Evolutionary conservation across 2,797 vertebrate species (phyloP), one percentile per base, ranked within the genome.

Genomic region (Chelmon rostratus): DNA sequence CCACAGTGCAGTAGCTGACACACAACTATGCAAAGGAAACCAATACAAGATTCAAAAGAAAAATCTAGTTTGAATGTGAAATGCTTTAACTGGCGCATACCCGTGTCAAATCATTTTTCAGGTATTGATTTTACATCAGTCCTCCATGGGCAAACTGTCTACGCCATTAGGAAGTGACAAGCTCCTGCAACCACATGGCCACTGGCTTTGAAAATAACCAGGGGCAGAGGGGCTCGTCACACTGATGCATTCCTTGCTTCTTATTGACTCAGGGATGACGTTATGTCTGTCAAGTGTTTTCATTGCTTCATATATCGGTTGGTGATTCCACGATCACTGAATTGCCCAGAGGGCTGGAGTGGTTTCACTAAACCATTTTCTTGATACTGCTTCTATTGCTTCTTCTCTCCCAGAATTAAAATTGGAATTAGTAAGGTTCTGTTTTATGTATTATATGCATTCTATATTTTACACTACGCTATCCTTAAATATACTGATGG

Each of bases 51-150:
- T n/a, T n/a, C n/a, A n/a, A n/a, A n/a, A n/a, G n/a, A n/a, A n/a
- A n/a, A n/a, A n/a, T n/a, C 37, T 12, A 8, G 31, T 23, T 9
- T 49, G 19, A 31, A 57, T 23, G 50, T 33, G 3, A 33, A 52
- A 52, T 54, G 25, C 10, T 62, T 52, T 65, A 56, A 13, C 47
- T 56, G 16, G n/a, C 3, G 2, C 25, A 25, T 4, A 13, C 12
- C 35, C 4, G 16, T 40, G 50, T 77, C 49, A 54, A 18, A 47
- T 16, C 0, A n/a, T 23, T 25, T 57, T 50, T 35, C 61, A 44
- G 44, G 5, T 25, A 65, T 50, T 62, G 47, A 76, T 71, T 71
- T 65, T 64, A 42, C 44, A 42, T 57, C 21, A 13, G n/a, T 33
- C 40, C 2, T 62, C 31, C 23, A 3, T 40, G 38, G 19, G 40